Evolutionary conservation across 2,797 vertebrate genomes (phyloP).

Genomic region (Potorous gilbertii): DNA sequence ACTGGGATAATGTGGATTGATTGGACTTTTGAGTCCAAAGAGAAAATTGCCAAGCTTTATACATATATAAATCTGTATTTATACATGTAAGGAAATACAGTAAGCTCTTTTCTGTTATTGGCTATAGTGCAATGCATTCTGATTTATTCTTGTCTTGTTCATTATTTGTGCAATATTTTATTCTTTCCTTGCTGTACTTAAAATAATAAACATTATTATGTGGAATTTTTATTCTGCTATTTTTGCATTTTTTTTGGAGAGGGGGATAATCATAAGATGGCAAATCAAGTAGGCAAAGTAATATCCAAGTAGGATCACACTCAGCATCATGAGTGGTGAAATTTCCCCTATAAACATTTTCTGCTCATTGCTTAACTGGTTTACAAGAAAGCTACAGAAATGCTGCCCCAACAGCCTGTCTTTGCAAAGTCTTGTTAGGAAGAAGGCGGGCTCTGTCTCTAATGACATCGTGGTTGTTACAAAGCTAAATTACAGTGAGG

Average conservation of each 20-base stretch:
- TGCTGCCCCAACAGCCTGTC: not conserved
- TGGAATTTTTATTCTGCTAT: constrained; percentile 8
- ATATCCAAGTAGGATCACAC: constrained; percentile 36
- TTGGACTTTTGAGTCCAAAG: not conserved
- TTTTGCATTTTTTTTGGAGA: constrained; percentile 41
- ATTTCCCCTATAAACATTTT: constrained; percentile 52
- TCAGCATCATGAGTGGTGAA: not conserved
- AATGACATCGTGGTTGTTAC: not conserved
- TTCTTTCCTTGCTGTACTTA: constrained; percentile 2
- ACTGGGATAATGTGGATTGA: constrained; percentile 1
- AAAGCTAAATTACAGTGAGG: constrained; percentile 53
- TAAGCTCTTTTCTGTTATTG: constrained; percentile 39
- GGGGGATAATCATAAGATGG: constrained; percentile 53
- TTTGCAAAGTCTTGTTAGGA: constrained; percentile 32
- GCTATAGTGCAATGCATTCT: not conserved
- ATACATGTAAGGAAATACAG: not conserved
- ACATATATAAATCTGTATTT: not conserved
- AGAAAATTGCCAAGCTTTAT: not conserved
- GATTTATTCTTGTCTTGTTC: not conserved
- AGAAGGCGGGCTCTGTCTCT: constrained; percentile 67
- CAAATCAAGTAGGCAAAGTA: constrained; percentile 50
- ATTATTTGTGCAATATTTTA: constrained; percentile 11
- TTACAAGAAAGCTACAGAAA: constrained; percentile 52
- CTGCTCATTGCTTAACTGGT: constrained; percentile 49
- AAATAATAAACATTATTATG: constrained; percentile 1